phyloP scores from a whole-genome alignment of 37 sponge, comb jelly and placozoan species.

The Ianthella basta region DNA sequence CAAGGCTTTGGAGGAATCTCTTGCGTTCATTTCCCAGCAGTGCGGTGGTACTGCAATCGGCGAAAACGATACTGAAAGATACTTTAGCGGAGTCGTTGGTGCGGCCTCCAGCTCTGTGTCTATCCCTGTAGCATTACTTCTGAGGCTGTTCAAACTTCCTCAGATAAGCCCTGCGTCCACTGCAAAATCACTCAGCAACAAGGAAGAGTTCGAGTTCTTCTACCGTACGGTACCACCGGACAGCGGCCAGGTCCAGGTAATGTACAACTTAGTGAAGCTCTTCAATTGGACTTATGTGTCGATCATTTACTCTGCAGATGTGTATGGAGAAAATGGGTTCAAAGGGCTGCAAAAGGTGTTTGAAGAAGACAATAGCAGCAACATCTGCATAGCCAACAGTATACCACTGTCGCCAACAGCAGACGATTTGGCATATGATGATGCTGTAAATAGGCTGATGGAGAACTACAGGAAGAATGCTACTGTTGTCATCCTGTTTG shows the following conservation, averaged over 20 bases:
- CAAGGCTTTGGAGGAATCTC: conserved; percentile 53
- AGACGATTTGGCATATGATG: too few species aligned
- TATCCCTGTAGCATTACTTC: conserved; percentile 60
- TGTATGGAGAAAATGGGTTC: conserved; percentile 61
- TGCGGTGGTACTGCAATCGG: not conserved
- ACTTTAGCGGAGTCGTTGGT: conserved; percentile 71
- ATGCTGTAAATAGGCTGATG: too few species aligned
- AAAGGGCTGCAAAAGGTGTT: conserved; percentile 23
- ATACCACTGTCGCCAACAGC: too few species aligned
- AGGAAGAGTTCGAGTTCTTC: conserved; percentile 69
- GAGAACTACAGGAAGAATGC: too few species aligned
- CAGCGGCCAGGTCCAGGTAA: conserved; percentile 62
- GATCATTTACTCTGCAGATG: conserved; percentile 48
- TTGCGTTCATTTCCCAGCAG: conserved; percentile 30
- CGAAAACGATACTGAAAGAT: not conserved
- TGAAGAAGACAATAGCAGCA: not conserved
- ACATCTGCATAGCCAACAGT: too few species aligned
- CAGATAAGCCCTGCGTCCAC: conserved; percentile 83
- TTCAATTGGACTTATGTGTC: conserved; percentile 74
- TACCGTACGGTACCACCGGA: conserved; percentile 84
- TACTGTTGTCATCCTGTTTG: too few species aligned
- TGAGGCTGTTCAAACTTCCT: conserved; percentile 71
- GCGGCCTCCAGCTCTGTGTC: conserved; percentile 71
- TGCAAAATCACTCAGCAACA: conserved; percentile 67
- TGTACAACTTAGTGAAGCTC: conserved; percentile 48